These are phyloP conservation scores for Trachurus trachurus DNA, from an alignment of 2,797 vertebrate genomes.

Conservation along the genomic window DNA sequence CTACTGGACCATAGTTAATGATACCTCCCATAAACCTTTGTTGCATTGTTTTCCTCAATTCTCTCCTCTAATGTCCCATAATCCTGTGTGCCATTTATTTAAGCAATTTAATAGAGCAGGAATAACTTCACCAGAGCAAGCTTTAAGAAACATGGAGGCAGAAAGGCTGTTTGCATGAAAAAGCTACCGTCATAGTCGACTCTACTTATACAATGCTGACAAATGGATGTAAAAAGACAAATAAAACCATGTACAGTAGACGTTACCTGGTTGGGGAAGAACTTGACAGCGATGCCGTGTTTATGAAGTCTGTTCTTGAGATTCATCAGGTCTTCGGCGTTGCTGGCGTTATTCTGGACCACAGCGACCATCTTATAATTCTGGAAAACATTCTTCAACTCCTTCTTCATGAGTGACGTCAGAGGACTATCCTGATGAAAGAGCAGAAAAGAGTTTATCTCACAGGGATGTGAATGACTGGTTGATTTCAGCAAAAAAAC, in stretches of 20 bases:
- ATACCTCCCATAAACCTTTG: neutral
- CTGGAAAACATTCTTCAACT: constrained; percentile 83
- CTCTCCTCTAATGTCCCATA: neutral
- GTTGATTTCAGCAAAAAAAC: neutral
- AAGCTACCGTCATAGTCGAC: neutral
- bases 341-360: constrained; percentile 88
- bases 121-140: neutral
- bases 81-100: neutral
- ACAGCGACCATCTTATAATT: constrained; percentile 91
- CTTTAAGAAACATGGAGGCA: no score
- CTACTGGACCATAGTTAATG: neutral
- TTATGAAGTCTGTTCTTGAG: constrained; percentile 86
- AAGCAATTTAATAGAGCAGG: neutral
- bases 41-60: neutral
- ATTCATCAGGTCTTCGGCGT: constrained; percentile 83
- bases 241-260: neutral
- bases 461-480: neutral
- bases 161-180: no score
- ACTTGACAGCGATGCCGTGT: constrained; percentile 86
- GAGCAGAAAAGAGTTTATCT: neutral
- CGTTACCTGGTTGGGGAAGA: constrained; percentile 91
- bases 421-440: constrained; percentile 77
- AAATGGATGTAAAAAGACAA: neutral
- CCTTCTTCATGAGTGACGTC: constrained; percentile 77
- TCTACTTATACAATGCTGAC: no score